phyloP scores from a whole-genome alignment of 1,140 invertebrate species.

The Riptortus pedestris region DNA sequence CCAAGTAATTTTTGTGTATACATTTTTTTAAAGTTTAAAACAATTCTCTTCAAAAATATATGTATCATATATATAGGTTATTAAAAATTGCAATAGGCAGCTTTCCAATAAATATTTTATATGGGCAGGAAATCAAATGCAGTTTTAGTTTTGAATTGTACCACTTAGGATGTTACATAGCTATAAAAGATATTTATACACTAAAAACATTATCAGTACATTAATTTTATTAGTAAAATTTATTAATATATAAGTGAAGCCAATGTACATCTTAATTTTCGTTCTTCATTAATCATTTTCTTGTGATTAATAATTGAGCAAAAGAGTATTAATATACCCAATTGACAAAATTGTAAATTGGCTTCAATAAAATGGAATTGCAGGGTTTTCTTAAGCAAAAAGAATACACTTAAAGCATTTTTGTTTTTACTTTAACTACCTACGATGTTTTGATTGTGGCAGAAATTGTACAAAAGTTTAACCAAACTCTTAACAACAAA shows the following conservation, averaged over 20 bases:
- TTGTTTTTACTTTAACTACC: conserved; percentile 8
- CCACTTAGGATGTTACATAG: too few species aligned
- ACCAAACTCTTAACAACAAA: not conserved
- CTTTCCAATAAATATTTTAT: too few species aligned
- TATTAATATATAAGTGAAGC: too few species aligned
- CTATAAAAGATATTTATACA: too few species aligned
- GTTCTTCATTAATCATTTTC: not conserved
- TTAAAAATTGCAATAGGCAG: too few species aligned
- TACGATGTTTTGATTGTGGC: conserved; percentile 11
- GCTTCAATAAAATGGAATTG: not conserved
- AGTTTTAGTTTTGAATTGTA: too few species aligned
- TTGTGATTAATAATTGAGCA: not conserved
- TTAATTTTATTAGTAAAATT: too few species aligned
- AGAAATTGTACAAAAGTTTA: conserved; percentile 13
- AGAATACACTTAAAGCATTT: conserved; percentile 10
- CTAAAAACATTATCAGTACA: too few species aligned
- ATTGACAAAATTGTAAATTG: conserved; percentile 10
- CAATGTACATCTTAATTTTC: not conserved
- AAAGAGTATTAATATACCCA: not conserved
- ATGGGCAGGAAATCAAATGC: too few species aligned
- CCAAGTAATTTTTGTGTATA: not conserved
- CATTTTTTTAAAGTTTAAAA: not conserved
- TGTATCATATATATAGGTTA: not conserved
- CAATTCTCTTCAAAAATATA: not conserved
- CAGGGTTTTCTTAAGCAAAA: conserved; percentile 5